These are phyloP conservation scores for Zophobas morio DNA, from an alignment of 1,140 invertebrate genomes.

Conservation along the genomic window DNA sequence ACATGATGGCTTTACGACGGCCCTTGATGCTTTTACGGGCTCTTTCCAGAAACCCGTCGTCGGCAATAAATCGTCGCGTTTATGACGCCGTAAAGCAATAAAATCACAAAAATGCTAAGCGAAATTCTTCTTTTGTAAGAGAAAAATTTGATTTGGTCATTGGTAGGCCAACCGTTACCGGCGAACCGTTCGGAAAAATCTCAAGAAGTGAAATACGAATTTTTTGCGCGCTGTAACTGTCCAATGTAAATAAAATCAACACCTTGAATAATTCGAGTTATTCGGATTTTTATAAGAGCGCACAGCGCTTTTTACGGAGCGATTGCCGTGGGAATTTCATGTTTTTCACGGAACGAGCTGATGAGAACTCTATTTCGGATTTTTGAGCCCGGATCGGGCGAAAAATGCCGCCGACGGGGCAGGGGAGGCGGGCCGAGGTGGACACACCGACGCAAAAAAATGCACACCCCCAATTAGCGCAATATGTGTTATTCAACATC, in stretches of 20 bases:
- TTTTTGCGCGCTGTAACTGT: constrained; percentile 21
- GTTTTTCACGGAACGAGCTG: not conserved
- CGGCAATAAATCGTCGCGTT: constrained; percentile 24
- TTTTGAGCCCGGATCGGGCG: not conserved
- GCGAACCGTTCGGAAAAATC: not conserved
- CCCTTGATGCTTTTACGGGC: not conserved
- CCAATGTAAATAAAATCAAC: constrained; percentile 24
- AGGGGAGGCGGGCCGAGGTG: no score
- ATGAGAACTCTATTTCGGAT: constrained; percentile 24
- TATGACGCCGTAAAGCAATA: constrained; percentile 35
- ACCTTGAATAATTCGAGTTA: constrained; percentile 39
- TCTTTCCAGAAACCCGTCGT: not conserved
- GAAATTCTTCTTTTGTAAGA: not conserved
- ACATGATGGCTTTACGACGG: constrained; percentile 10
- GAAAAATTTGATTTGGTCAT: constrained; percentile 20
- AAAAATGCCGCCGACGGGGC: not conserved
- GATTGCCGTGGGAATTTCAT: constrained; percentile 36
- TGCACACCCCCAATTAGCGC: no score
- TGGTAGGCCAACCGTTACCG: constrained; percentile 13
- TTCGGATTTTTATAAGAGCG: constrained; percentile 30
- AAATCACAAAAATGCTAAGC: not conserved
- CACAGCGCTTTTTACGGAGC: constrained; percentile 6
- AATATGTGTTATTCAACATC: no score
- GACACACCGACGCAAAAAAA: no score
- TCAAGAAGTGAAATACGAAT: not conserved